Conservation (phyloP, 2,113 vertebrate species). For the Micromys minutus region DNA sequence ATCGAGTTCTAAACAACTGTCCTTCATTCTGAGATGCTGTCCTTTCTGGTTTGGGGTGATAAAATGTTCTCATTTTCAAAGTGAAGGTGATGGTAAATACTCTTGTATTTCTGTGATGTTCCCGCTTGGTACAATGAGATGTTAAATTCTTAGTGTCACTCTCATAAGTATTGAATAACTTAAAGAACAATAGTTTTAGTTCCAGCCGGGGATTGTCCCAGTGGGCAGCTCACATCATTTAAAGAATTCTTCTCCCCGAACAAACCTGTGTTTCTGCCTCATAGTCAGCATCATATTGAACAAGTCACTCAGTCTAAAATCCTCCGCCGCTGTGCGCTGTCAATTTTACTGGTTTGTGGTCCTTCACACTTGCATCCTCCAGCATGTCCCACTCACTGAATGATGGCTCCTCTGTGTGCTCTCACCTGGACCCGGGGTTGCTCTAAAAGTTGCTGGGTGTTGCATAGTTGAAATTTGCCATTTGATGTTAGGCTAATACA, state of each 20-base stretch:
- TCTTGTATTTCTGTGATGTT: not conserved
- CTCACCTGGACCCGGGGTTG: not conserved
- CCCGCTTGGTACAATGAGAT: conserved; percentile 39
- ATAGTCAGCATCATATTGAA: not conserved
- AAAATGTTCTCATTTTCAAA: conserved; percentile 45
- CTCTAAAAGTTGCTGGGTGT: not conserved
- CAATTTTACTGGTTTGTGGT: not conserved
- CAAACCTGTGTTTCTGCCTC: not conserved
- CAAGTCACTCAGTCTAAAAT: not conserved
- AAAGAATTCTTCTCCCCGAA: not conserved
- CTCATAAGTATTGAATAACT: conserved; percentile 5
- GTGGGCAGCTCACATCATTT: not conserved
- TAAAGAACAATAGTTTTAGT: conserved; percentile 17
- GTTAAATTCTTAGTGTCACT: not conserved
- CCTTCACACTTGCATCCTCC: not conserved
- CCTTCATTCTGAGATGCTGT: conserved; percentile 25
- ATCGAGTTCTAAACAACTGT: not conserved
- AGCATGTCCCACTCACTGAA: not conserved
- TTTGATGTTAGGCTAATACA: not conserved
- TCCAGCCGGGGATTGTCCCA: not conserved
- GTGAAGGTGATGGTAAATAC: not conserved
- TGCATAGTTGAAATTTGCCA: not conserved
- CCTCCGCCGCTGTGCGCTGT: not conserved
- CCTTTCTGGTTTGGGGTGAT: not conserved
- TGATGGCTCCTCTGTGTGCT: not conserved